Evolutionary conservation across 2,797 vertebrate genomes (phyloP).

Genomic region (Geotria australis): DNA sequence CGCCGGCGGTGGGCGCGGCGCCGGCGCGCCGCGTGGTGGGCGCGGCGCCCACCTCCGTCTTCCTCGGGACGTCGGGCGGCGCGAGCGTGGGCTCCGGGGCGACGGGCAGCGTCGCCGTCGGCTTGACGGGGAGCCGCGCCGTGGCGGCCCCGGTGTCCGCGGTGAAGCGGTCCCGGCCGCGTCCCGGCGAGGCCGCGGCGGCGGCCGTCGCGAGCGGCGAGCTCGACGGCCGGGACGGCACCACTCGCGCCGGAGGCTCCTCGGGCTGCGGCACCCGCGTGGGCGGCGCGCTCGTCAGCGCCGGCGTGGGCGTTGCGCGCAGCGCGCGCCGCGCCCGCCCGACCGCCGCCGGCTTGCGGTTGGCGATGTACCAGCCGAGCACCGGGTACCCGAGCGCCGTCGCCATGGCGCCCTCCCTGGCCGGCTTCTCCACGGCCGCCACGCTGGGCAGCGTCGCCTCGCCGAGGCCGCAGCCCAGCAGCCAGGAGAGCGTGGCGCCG

Average conservation of each 20-base stretch:
- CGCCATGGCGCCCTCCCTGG: background rate
- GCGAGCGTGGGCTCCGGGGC: constrained; percentile 48
- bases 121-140: constrained; percentile 11
- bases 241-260: constrained; percentile 47
- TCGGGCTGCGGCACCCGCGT: constrained; percentile 26
- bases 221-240: constrained; percentile 69
- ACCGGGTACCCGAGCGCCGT: background rate
- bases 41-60: too few species aligned
- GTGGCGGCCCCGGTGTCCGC: constrained; percentile 55
- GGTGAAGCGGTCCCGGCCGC: constrained; percentile 41
- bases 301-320: constrained; percentile 25
- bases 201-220: constrained; percentile 62
- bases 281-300: constrained; percentile 42
- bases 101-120: constrained; percentile 38
- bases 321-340: background rate
- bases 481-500: background rate
- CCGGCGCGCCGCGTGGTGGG: too few species aligned
- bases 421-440: background rate
- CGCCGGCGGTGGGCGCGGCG: too few species aligned
- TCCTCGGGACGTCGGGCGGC: constrained; percentile 17
- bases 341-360: background rate
- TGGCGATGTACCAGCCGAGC: background rate
- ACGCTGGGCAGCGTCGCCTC: background rate
- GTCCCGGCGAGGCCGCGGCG: constrained; percentile 28
- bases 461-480: background rate